A percentile compares a stretch with the other conserved stretches of the same genome.
Evolutionary conservation across 30 jellyfish, hydroid and myxozoan genomes (phyloP).

Genomic region (Hydractinia symbiolongicarpus): DNA sequence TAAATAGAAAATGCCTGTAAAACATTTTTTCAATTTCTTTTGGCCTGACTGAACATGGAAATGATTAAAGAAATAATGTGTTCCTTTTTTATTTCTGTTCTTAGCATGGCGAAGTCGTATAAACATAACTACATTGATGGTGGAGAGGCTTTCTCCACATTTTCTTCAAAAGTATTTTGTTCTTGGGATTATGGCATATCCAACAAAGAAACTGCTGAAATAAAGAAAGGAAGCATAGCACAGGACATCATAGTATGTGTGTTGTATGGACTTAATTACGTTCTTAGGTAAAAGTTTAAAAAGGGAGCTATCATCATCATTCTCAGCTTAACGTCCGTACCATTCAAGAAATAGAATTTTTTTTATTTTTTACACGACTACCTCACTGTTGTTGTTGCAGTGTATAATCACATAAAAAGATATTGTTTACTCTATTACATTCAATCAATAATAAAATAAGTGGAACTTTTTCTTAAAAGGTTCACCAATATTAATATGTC

Average conservation of each 20-base stretch:
- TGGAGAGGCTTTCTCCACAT: conserved; percentile 35
- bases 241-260: conserved; percentile 65
- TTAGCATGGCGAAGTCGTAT: conserved; percentile 85
- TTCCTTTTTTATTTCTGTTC: not conserved
- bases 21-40: too few species aligned
- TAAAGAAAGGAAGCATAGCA: conserved; percentile 49
- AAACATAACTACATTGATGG: conserved; percentile 43
- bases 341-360: too few species aligned
- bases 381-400: not conserved
- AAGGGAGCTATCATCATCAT: too few species aligned
- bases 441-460: too few species aligned
- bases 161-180: conserved; percentile 68
- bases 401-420: too few species aligned
- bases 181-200: conserved; percentile 78
- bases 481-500: too few species aligned
- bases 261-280: not conserved
- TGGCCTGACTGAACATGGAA: too few species aligned
- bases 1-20: too few species aligned
- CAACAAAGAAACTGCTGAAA: conserved; percentile 35
- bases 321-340: too few species aligned
- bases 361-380: not conserved
- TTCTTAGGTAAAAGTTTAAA: not conserved
- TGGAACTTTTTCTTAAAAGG: too few species aligned
- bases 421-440: too few species aligned
- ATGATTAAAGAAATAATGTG: too few species aligned